Percentiles rank a stretch among this genome's conserved stretches.
Conservation (phyloP, 1,140 invertebrate genomes). For the Drosophila elegans region DNA sequence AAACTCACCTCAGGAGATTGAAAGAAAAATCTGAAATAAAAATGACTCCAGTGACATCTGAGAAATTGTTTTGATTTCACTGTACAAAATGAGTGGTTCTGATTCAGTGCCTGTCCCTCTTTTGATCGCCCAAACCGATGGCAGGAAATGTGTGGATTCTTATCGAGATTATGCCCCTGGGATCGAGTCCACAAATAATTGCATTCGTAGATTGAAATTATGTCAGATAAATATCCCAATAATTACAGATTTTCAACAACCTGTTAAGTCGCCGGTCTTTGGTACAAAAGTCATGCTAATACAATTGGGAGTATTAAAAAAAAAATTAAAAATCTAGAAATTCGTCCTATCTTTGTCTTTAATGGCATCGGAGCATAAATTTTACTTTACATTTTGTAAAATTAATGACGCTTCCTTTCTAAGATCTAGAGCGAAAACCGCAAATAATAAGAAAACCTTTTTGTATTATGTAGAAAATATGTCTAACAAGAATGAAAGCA, state of each 20-base stretch:
- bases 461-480: too few relatives aligned
- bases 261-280: not conserved
- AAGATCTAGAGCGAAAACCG: too few relatives aligned
- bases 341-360: too few relatives aligned
- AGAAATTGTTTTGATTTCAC: constrained; percentile 66
- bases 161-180: constrained; percentile 29
- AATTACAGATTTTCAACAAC: constrained; percentile 11
- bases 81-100: constrained; percentile 35
- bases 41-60: constrained; percentile 57
- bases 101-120: not conserved
- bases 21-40: constrained; percentile 52
- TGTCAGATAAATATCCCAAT: constrained; percentile 17
- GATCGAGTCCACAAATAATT: constrained; percentile 12
- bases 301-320: not conserved
- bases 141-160: constrained; percentile 23
- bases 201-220: constrained; percentile 29
- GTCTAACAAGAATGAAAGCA: too few relatives aligned
- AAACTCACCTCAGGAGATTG: constrained; percentile 33
- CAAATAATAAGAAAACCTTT: too few relatives aligned
- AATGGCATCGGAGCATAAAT: too few relatives aligned
- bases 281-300: not conserved
- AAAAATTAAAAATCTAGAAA: too few relatives aligned
- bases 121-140: not conserved
- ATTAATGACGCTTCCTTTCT: too few relatives aligned
- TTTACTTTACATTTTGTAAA: too few relatives aligned